Base-by-base conservation (phyloP, 2,797 vertebrate species). In the Enteromius argenteus region DNA sequence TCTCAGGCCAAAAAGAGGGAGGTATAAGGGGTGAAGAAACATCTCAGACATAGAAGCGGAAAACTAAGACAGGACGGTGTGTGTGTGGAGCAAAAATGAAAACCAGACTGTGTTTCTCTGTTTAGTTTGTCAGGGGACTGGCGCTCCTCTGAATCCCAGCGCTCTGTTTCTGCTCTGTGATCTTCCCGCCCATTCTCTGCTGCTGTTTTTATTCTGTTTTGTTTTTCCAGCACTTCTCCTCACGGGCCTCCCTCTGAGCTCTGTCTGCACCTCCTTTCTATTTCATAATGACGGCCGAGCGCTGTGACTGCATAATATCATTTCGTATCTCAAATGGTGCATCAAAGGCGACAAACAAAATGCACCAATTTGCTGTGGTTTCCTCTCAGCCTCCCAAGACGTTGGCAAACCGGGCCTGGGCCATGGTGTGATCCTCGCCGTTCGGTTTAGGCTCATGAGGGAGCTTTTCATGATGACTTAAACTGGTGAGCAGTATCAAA, bases 121-220 rank as follows among this genome's bases (percentile, higher is more conserved):
- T 96, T 96, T 95, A 91, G 91, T 96, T 97, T 96, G 94, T 95
- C 95, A 95, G 91, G 95, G 95, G 96, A 96, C 93, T 90, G 91
- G 91, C 81, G 85, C 93, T 93, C 91, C 94, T 93, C 92, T 95
- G 94, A 96, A 95, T 96, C 95, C 96, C 94, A 92, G 87, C 92
- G 90, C 92, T 92, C 90, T 91, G 86, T 93, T 94, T 93, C 94
- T 92, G 80, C 79, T 86, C 89, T 91, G 88, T 88, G 91, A 92
- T 87, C 84, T 69, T 77, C 49, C 80, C 87, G 85, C 87, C 82
- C 71, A 67, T 85, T 85, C 74, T 23, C 60, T 64, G 76, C 75
- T 85, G 67, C 84, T 87, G 79, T 89, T 90, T 86, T 76, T 73
- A 69, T 83, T 58, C 77, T 73, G 69, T 78, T 84, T 84, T 76